Evolutionary conservation across 2,113 vertebrate genomes (phyloP).

Genomic region (Catharus minimus): DNA sequence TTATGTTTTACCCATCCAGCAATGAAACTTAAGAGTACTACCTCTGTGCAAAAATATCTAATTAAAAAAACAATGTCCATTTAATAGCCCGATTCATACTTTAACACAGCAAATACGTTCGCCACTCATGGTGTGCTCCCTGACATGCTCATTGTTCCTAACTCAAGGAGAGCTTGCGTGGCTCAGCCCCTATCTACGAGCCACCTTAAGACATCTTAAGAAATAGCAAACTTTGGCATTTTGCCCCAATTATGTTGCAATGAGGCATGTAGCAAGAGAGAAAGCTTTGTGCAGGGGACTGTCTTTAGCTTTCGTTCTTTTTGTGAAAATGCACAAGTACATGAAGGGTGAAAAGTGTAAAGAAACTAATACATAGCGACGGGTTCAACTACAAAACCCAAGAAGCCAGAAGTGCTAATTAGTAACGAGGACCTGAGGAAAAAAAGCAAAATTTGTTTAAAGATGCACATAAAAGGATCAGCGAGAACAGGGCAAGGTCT

Average conservation of each 20-base stretch:
- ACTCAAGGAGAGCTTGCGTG: background rate
- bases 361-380: fast-evolving
- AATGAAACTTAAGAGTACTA: background rate
- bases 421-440: background rate
- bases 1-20: background rate
- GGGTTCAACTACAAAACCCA: background rate
- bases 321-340: background rate
- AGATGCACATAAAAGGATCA: background rate
- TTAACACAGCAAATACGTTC: fast-evolving
- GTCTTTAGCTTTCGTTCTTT: background rate
- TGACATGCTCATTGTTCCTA: background rate
- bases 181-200: fast-evolving
- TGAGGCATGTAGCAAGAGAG: fast-evolving
- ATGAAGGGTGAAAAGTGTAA: background rate
- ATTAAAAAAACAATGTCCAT: background rate
- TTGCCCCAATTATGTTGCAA: background rate
- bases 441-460: background rate
- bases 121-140: fast-evolving
- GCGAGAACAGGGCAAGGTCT: background rate
- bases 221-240: background rate
- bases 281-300: background rate
- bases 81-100: background rate
- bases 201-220: background rate
- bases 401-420: background rate
- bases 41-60: background rate